Conservation (phyloP, 2,113 vertebrate genomes). For the Otocyon megalotis region DNA sequence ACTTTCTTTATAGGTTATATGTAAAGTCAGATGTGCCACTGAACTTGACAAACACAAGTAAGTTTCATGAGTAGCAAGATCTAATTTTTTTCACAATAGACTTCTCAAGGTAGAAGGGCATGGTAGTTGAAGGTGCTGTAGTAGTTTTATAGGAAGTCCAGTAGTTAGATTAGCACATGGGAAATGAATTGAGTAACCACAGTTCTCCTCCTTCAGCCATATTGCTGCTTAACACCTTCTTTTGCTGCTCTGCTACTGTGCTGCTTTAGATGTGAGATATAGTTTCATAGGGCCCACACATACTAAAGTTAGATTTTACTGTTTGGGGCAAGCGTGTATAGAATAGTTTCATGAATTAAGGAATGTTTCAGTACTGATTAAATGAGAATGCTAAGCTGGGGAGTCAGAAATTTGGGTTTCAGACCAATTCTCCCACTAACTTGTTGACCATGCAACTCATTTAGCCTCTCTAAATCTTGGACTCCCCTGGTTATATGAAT, state of each 20-base stretch:
- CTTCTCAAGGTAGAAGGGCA: neutral
- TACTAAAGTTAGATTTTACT: neutral
- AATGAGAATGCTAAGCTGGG: neutral
- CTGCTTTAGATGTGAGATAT: neutral
- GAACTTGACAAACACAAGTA: constrained; percentile 99
- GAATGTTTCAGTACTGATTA: neutral
- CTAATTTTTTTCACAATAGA: constrained; percentile 1
- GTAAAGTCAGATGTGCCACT: constrained; percentile 97
- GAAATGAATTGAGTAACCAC: neutral
- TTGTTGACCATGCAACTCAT: neutral
- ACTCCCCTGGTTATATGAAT: neutral
- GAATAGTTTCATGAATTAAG: neutral
- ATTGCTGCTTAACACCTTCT: neutral
- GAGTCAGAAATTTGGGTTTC: constrained; percentile 20
- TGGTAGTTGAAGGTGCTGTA: neutral
- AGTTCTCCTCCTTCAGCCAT: neutral
- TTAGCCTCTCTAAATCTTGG: neutral
- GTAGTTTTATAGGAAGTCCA: neutral
- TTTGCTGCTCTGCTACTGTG: neutral
- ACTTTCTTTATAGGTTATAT: constrained; percentile 92
- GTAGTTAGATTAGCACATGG: constrained; percentile 15
- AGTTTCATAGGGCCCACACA: neutral
- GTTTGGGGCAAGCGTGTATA: neutral
- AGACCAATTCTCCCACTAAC: neutral
- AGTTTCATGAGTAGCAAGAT: constrained; percentile 82